These are phyloP conservation scores for Nasonia longicornis DNA, from an alignment of 1,140 invertebrate genomes.

Conservation along the genomic window DNA sequence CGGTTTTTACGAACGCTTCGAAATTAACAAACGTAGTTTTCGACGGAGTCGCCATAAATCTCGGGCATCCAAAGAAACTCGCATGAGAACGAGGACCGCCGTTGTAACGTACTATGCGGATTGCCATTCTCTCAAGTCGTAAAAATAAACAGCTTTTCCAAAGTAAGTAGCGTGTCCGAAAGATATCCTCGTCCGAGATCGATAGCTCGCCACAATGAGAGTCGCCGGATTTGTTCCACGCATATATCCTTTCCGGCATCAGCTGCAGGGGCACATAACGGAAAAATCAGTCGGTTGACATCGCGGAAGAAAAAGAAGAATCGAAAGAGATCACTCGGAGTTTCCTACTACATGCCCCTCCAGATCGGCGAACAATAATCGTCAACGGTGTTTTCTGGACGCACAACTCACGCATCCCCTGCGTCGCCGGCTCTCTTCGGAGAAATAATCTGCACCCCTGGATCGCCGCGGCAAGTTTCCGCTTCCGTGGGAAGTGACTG, in stretches of 20 bases:
- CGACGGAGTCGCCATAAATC: neutral
- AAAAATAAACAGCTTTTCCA: slow-evolving; percentile 31
- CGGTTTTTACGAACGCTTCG: neutral
- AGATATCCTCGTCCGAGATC: neutral
- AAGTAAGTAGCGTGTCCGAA: neutral
- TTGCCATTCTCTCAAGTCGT: slow-evolving; percentile 21
- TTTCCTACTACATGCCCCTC: neutral
- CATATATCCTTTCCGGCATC: neutral
- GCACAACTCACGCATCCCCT: neutral
- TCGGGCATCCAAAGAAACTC: neutral
- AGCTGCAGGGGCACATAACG: neutral
- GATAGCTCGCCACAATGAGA: neutral
- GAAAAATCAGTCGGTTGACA: slow-evolving; percentile 24
- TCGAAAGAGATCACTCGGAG: neutral
- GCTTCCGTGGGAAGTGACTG: slow-evolving; percentile 60
- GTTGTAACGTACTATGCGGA: neutral
- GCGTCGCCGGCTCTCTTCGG: neutral
- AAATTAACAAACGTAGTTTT: neutral
- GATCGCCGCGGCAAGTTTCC: slow-evolving; percentile 34
- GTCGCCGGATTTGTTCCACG: neutral
- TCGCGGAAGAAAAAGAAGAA: slow-evolving; percentile 12
- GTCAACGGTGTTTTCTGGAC: neutral
- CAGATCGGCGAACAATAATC: neutral
- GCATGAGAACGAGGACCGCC: neutral
- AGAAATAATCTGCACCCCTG: slow-evolving; percentile 7